These are phyloP conservation scores for Sylvicapra grimmia DNA, from an alignment of 2,113 vertebrate genomes.

Conservation along the genomic window DNA sequence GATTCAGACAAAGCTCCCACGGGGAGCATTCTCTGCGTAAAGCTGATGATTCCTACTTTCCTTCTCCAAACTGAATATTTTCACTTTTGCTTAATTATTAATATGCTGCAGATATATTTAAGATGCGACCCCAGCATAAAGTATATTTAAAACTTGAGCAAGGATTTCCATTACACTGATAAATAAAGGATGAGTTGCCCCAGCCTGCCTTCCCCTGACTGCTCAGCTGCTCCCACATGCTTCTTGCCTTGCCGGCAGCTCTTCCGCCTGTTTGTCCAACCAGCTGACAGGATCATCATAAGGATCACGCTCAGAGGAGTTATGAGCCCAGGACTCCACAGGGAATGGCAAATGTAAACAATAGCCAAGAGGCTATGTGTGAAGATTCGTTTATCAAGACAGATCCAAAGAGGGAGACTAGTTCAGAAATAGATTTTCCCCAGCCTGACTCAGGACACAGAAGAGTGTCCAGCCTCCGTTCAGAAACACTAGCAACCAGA, in stretches of 20 bases:
- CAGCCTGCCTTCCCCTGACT: not conserved
- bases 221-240: not conserved
- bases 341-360: not conserved
- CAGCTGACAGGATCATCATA: not conserved
- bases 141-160: not conserved
- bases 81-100: not conserved
- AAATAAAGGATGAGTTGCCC: not conserved
- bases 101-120: not conserved
- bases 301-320: not conserved
- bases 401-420: not conserved
- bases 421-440: not conserved
- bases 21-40: accelerated
- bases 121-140: not conserved
- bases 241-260: not conserved
- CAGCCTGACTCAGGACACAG: not conserved
- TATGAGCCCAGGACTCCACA: accelerated
- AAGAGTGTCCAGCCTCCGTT: accelerated
- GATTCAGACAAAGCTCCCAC: not conserved
- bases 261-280: not conserved
- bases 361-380: not conserved
- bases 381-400: not conserved
- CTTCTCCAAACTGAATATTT: not conserved
- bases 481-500: not conserved
- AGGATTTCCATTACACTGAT: not conserved
- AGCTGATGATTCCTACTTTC: not conserved